Evolutionary conservation across 2,113 vertebrate genomes (phyloP), one percentile per base, ranked within the genome.

Genomic region (Scytalopus superciliaris): DNA sequence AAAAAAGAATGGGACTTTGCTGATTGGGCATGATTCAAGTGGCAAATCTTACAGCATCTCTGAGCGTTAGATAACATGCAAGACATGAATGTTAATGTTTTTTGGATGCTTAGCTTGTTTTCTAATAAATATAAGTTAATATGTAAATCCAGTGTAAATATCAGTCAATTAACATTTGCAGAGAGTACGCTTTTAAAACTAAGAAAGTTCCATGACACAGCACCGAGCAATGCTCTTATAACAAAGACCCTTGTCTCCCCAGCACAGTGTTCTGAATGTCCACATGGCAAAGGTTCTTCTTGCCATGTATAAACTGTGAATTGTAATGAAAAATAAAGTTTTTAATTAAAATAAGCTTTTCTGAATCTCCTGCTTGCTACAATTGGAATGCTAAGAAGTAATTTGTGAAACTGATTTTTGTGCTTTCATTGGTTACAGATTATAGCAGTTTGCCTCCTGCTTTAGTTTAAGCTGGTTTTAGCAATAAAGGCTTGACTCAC

Each of bases 281-380:
- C 95, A 79, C 92, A 96, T 97, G 97, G 98, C 97, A 70, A 96
- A 83, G 74, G 77, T 87, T 85, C 85, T 2, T 57, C 96, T 95
- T 94, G 91, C 95, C 97, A 18, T 97, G 97, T 96, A 98, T 94
- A 98, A 98, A 98, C 98, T 98, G 98, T 98, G 98, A 98, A 98
- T 96, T 97, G 97, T 97, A 98, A 90, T 94, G 97, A 98, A 95
- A 97, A 98, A 98, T 98, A 98, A 98, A 98, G 94, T 98, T 98
- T 98, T 97, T 98, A 97, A 97, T 97, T 95, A 98, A 98, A 98
- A 95, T 76, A 81, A 92, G 73, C 60, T 80, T 98, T 96, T 92
- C 93, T 78, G 84, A 94, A 97, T 97, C 94, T 98, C 89, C 93
- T 98, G 93, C 93, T 98, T 98, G 95, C 89, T 95, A 42, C 85